phyloP scores from a whole-genome alignment of 2,797 vertebrate species.

The Dryobates pubescens region DNA sequence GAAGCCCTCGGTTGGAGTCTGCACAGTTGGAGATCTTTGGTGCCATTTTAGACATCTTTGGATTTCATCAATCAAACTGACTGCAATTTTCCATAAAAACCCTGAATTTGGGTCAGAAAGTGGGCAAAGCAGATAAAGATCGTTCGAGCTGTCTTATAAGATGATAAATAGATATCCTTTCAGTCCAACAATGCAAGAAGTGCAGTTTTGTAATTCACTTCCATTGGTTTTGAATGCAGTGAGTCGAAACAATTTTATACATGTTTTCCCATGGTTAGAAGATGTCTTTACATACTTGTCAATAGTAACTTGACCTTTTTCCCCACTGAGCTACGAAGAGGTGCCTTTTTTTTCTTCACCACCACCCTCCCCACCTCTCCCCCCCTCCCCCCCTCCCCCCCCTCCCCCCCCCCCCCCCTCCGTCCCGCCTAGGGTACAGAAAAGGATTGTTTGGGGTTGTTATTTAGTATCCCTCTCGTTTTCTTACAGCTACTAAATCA shows the following conservation, averaged over 20 bases:
- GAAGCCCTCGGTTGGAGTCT: conserved; percentile 95
- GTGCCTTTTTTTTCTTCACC: neutral
- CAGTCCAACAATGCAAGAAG: conserved; percentile 88
- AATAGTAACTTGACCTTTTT: conserved; percentile 77
- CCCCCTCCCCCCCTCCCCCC: no score
- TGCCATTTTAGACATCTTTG: conserved; percentile 99
- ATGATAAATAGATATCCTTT: conserved; percentile 99
- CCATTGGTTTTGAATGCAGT: conserved; percentile 83
- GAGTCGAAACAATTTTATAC: conserved; percentile 81
- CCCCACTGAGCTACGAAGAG: conserved; percentile 58
- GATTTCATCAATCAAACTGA: conserved; percentile 99
- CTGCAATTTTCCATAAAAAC: conserved; percentile 99
- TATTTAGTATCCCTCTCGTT: neutral
- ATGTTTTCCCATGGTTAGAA: conserved; percentile 82
- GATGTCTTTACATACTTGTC: conserved; percentile 80
- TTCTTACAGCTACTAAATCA: neutral
- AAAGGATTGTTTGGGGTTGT: neutral
- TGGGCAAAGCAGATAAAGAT: conserved; percentile 98
- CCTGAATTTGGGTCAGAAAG: conserved; percentile 98
- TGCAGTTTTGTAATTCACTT: conserved; percentile 84
- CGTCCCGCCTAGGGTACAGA: neutral
- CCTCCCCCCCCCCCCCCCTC: neutral
- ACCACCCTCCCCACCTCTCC: no score
- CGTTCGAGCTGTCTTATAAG: conserved; percentile 94
- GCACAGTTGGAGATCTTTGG: conserved; percentile 98